Evolutionary conservation across 2,888 invertebrate species (phyloP).

Genomic region (Melieria crassipennis): DNA sequence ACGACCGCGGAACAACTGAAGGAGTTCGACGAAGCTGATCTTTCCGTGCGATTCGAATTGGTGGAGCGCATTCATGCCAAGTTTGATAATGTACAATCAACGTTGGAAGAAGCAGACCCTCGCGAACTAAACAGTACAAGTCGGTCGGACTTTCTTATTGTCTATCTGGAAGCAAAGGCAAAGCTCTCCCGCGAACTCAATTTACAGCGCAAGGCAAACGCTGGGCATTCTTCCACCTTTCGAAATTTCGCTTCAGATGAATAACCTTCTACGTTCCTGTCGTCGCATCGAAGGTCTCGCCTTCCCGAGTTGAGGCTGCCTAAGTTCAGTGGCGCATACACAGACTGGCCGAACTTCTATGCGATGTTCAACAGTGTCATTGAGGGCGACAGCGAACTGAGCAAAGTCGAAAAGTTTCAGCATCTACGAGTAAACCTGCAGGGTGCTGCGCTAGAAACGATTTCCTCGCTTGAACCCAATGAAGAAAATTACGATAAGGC

Average conservation of each 20-base stretch:
- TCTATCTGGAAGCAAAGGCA: conserved; percentile 36
- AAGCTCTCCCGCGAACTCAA: conserved; percentile 31
- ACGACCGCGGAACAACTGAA: conserved; percentile 23
- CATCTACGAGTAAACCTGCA: conserved; percentile 34
- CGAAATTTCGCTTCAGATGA: conserved; percentile 27
- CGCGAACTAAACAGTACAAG: conserved; percentile 6
- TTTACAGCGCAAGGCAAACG: conserved; percentile 2
- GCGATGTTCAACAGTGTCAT: conserved; percentile 38
- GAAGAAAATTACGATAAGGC: conserved; percentile 43
- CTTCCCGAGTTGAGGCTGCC: conserved; percentile 40
- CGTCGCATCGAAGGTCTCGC: conserved; percentile 31
- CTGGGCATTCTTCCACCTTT: conserved; percentile 26
- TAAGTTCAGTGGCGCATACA: conserved; percentile 37
- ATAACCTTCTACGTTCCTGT: not conserved
- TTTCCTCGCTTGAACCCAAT: conserved; percentile 35
- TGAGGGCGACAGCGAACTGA: conserved; percentile 29
- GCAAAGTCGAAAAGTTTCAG: conserved; percentile 39
- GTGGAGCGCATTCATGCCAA: conserved; percentile 26
- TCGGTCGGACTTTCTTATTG: conserved; percentile 18
- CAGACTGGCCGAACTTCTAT: conserved; percentile 38
- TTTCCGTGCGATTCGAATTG: conserved; percentile 29
- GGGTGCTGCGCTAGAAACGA: conserved; percentile 36
- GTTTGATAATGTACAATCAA: conserved; percentile 27
- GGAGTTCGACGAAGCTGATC: conserved; percentile 35
- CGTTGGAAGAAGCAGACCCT: conserved; percentile 21